phyloP scores from a whole-genome alignment of 2,888 invertebrate genomes.

The Drosophila neutralis region DNA sequence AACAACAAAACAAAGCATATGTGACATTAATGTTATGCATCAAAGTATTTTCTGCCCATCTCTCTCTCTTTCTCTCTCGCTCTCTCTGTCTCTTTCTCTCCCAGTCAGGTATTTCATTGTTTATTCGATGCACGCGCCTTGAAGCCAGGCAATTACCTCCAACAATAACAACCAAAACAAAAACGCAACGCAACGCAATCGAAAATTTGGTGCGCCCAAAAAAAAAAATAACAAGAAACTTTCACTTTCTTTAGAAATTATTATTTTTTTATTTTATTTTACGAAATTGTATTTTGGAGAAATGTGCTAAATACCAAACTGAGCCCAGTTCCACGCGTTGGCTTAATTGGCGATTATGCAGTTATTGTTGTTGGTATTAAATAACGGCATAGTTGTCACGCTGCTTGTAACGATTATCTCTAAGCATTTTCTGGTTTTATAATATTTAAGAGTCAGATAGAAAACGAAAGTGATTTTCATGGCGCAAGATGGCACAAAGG shows the following conservation, averaged over 20 bases:
- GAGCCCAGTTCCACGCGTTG: constrained; percentile 20
- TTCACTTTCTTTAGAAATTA: constrained; percentile 79
- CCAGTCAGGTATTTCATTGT: constrained; percentile 27
- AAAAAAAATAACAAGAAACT: constrained; percentile 50
- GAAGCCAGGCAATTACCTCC: constrained; percentile 33
- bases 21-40: constrained; percentile 10
- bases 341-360: constrained; percentile 46
- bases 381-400: constrained; percentile 70
- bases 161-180: constrained; percentile 11
- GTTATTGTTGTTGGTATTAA: constrained; percentile 56
- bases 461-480: constrained; percentile 73
- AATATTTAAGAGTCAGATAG: constrained; percentile 56
- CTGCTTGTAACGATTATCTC: constrained; percentile 56
- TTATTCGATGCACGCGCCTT: constrained; percentile 46
- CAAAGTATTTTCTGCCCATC: not conserved
- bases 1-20: constrained; percentile 22
- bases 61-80: not conserved
- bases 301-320: constrained; percentile 71
- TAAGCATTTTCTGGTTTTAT: constrained; percentile 65
- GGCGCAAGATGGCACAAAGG: constrained; percentile 28
- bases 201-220: constrained; percentile 43
- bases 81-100: not conserved
- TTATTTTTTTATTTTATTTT: constrained; percentile 32
- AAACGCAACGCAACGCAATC: constrained; percentile 34
- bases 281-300: constrained; percentile 46